These are phyloP conservation scores for Lepus oiostolus DNA, from an alignment of 2,797 vertebrate species.

Conservation along the genomic window DNA sequence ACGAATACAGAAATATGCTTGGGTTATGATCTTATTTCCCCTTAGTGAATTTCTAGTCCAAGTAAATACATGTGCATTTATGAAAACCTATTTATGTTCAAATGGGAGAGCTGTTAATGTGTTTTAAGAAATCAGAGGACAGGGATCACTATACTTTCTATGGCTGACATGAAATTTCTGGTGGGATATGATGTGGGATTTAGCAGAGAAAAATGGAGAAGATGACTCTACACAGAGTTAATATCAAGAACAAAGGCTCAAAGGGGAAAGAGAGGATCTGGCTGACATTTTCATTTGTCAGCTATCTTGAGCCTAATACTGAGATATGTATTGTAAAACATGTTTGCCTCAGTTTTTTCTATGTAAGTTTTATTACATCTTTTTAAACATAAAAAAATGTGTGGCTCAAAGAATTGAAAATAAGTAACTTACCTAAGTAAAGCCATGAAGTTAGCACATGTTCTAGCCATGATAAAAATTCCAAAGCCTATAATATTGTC, in stretches of 20 bases:
- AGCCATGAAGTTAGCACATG: not conserved
- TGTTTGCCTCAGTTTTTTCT: not conserved
- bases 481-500: not conserved
- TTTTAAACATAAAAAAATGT: slow-evolving; percentile 22
- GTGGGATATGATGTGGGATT: not conserved
- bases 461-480: not conserved
- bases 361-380: not conserved
- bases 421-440: not conserved
- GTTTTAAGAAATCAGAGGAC: slow-evolving; percentile 2
- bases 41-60: not conserved
- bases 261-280: not conserved
- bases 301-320: not conserved
- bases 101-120: not conserved
- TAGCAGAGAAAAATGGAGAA: not conserved
- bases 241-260: not conserved
- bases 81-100: not conserved
- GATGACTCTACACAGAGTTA: not conserved
- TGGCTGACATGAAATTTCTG: not conserved
- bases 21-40: not conserved
- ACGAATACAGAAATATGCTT: not conserved
- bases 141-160: not conserved
- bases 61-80: not conserved
- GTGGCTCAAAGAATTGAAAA: not conserved
- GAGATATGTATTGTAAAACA: not conserved
- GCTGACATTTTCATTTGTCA: not conserved